These are phyloP conservation scores for Andrena trimmerana DNA, from an alignment of 2,888 invertebrate species.

Conservation along the genomic window DNA sequence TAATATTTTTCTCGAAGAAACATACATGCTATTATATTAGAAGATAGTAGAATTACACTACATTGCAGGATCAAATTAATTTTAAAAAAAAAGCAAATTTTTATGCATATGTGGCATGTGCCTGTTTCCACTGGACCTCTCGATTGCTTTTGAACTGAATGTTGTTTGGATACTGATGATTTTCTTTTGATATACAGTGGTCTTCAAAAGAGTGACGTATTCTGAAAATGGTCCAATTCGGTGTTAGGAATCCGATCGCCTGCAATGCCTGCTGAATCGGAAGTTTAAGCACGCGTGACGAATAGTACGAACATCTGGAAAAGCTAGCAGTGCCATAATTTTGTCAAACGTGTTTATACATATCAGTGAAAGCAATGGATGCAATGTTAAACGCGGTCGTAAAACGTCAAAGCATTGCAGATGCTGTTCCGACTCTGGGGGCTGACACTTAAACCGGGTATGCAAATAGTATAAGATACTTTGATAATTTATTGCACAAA, in stretches of 20 bases:
- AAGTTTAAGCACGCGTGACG: not conserved
- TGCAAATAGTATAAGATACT: slow-evolving; percentile 57
- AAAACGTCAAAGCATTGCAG: slow-evolving; percentile 39
- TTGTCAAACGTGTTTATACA: slow-evolving; percentile 27
- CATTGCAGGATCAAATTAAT: too few species aligned
- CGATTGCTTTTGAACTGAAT: too few species aligned
- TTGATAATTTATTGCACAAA: slow-evolving; percentile 55
- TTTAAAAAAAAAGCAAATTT: too few species aligned
- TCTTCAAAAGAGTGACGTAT: not conserved
- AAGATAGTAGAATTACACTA: too few species aligned
- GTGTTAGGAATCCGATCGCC: not conserved
- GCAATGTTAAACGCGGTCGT: slow-evolving; percentile 49
- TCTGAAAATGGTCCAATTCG: not conserved
- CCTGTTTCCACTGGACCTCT: too few species aligned
- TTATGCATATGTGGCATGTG: too few species aligned
- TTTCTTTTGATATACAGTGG: too few species aligned
- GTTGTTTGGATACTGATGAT: too few species aligned
- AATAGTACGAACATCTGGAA: slow-evolving; percentile 2
- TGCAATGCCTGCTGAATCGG: not conserved
- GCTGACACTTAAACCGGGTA: slow-evolving; percentile 47
- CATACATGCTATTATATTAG: too few species aligned
- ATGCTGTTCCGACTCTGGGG: slow-evolving; percentile 32
- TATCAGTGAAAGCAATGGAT: slow-evolving; percentile 46
- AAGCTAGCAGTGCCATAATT: slow-evolving; percentile 47
- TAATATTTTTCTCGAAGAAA: too few species aligned